Base-by-base conservation (phyloP, 35 echinoderm and acorn worm genomes). In the Lytechinus pictus region DNA sequence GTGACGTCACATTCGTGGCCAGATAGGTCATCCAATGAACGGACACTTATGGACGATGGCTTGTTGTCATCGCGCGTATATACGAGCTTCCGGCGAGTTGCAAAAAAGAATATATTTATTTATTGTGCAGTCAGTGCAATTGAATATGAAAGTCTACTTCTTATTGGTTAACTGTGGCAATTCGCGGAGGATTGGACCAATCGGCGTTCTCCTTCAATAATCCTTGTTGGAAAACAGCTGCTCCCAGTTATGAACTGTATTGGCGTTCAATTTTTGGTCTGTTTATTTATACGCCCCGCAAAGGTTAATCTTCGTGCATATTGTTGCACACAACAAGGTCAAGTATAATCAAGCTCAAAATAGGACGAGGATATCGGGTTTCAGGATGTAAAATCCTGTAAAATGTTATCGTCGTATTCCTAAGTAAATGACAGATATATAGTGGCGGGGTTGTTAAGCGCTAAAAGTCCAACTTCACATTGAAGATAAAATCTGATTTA, bases 61-160 rank as follows among this genome's bases (percentile, higher is more conserved):
- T 9, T 90, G 13, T 5, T 29, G 2, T 9, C 29, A 21, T 52
- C 19, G 8, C 88, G 7, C 29, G n/a, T 29, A 9, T 29, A 9
- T 52, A 28, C 9, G 88, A 90, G 28, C 12, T 28, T 90, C 9
- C 88, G 88, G 88, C 88, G 88, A 90, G 88, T 52, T 44, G 52
- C 88, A 90, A 52, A 14, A 44, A 44, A 44, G 33, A 44, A 44
- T 21, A 90, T 52, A 87, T 44, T 90, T 52, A 44, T 52, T 90
- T 90, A 44, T 54, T 90, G 52, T 52, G 13, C 88, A 90, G 52
- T 90, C 88, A 16, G 88, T 79, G 66, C 66, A 79, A 79, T 79
- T 79, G 66, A n/a, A 79, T 6, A 79, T 79, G 16, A 79, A 71
- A n/a, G 21, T 16, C 19, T 79, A 79, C 19, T n/a, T 5, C n/a